Conservation (phyloP, 2,113 vertebrate genomes). For the Marmota monax region DNA sequence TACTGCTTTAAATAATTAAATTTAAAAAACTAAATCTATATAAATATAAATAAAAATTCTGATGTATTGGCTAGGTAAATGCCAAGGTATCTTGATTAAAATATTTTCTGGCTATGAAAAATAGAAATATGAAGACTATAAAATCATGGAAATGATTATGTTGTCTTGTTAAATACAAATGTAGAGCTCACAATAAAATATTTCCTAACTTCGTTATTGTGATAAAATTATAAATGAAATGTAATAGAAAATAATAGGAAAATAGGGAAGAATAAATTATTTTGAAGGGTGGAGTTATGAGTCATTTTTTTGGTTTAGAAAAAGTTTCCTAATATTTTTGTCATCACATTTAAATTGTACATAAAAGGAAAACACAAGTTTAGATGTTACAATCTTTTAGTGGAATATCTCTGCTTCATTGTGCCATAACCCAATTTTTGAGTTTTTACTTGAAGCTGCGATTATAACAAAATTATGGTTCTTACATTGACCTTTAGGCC, state of each 20-base stretch:
- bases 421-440: background rate
- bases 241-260: background rate
- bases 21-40: background rate
- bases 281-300: background rate
- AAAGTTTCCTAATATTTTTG: background rate
- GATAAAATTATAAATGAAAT: background rate
- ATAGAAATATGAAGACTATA: background rate
- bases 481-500: background rate
- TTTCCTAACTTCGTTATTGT: background rate
- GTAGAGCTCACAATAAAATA: background rate
- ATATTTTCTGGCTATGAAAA: background rate
- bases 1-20: background rate
- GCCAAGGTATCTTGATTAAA: background rate
- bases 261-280: background rate
- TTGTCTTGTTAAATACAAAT: background rate
- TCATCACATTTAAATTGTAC: background rate
- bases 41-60: background rate
- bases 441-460: background rate
- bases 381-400: background rate
- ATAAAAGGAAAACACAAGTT: background rate
- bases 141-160: background rate
- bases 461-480: background rate
- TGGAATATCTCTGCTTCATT: background rate
- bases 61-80: background rate
- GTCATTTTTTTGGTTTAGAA: background rate